Evolutionary conservation across 2,113 vertebrate genomes (phyloP).

Genomic region (Xyrauchen texanus): DNA sequence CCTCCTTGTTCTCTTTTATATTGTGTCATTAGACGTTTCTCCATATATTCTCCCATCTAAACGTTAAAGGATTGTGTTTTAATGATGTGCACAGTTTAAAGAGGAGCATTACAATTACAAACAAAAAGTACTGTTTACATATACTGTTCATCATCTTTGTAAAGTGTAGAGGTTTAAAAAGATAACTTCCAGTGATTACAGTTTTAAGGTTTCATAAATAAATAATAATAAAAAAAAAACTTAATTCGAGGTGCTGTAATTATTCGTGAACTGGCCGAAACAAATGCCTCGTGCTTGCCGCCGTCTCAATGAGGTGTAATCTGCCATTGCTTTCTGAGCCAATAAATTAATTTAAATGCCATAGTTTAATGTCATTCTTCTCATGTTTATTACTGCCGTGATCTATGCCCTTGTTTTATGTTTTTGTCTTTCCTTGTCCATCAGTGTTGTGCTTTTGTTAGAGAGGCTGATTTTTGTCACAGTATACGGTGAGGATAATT

Average conservation of each 20-base stretch:
- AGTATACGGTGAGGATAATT: conserved; percentile 45
- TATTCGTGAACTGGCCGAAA: conserved; percentile 44
- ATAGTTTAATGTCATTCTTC: conserved; percentile 39
- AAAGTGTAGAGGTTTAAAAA: conserved; percentile 74
- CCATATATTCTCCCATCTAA: conserved; percentile 47
- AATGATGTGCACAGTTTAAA: conserved; percentile 61
- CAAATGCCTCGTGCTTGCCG: conserved; percentile 40
- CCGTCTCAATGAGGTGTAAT: conserved; percentile 36
- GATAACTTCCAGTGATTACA: conserved; percentile 75
- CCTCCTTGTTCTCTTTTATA: conserved; percentile 28
- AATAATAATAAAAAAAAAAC: conserved; percentile 62
- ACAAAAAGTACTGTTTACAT: conserved; percentile 71
- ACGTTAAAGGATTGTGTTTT: conserved; percentile 47
- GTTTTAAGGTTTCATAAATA: conserved; percentile 79
- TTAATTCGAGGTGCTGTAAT: conserved; percentile 57
- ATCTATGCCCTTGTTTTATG: neutral
- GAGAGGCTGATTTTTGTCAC: conserved; percentile 24
- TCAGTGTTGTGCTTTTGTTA: conserved; percentile 21
- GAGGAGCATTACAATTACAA: conserved; percentile 55
- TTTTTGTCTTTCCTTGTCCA: neutral
- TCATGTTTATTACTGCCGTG: conserved; percentile 33
- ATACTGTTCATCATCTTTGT: conserved; percentile 74
- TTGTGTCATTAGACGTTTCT: conserved; percentile 42
- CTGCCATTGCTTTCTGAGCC: conserved; percentile 43
- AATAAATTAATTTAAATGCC: conserved; percentile 55